These are phyloP conservation scores for Stichopus chloronotus DNA, from an alignment of 35 echinoderm and acorn worm species.

Conservation along the genomic window DNA sequence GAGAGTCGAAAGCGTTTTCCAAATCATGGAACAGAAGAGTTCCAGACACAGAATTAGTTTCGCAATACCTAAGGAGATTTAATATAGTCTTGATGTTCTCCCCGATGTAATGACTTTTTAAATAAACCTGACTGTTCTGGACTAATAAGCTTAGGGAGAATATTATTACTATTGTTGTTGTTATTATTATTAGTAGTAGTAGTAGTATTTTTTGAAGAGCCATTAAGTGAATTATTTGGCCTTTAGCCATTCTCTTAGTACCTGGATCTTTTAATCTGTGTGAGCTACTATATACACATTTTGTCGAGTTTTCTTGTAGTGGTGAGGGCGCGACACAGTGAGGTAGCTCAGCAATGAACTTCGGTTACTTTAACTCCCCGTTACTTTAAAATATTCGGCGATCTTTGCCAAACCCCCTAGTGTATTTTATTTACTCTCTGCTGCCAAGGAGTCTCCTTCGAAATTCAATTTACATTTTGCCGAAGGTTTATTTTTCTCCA, in stretches of 20 bases:
- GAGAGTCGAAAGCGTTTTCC: neutral
- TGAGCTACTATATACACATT: no score
- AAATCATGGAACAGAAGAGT: neutral
- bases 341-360: no score
- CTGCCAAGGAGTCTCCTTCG: constrained; percentile 2
- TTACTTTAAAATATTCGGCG: neutral
- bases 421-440: constrained; percentile 13
- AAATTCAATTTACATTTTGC: constrained; percentile 40
- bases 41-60: neutral
- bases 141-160: neutral
- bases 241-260: no score
- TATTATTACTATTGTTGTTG: neutral
- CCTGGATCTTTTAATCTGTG: no score
- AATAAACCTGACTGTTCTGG: neutral
- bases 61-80: neutral
- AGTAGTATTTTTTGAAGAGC: no score
- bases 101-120: neutral
- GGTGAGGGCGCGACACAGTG: no score
- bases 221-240: no score
- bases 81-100: neutral
- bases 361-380: no score
- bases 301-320: no score
- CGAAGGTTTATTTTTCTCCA: constrained; percentile 13
- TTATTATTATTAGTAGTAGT: no score
- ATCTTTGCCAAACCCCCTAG: neutral